Evolutionary conservation across 2,888 invertebrate genomes (phyloP).

Genomic region (Cryptophagus acutangulus): DNA sequence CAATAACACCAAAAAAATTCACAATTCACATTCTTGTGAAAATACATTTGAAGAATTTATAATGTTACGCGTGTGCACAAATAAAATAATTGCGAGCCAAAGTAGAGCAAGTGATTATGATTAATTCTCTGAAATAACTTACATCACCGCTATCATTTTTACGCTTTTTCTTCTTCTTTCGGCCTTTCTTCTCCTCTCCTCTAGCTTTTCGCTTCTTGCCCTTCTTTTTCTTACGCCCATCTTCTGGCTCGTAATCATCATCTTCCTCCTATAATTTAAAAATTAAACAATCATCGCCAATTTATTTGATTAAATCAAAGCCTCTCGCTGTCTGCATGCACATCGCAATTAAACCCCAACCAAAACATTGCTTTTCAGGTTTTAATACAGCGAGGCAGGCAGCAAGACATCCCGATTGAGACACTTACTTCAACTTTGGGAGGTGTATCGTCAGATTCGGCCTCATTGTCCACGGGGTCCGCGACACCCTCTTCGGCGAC

Average conservation of each 20-base stretch:
- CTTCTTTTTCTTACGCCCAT: slow-evolving; percentile 82
- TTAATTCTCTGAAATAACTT: slow-evolving; percentile 27
- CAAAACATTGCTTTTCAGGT: slow-evolving; percentile 1
- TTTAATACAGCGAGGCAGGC: too few species aligned
- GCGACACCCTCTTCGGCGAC: slow-evolving; percentile 63
- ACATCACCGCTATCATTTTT: slow-evolving; percentile 87
- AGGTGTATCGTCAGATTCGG: slow-evolving; percentile 67
- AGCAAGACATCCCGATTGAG: slow-evolving; percentile 8
- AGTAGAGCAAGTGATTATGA: not conserved
- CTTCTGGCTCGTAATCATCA: slow-evolving; percentile 83
- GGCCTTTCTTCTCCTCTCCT: slow-evolving; percentile 86
- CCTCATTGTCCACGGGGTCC: slow-evolving; percentile 63
- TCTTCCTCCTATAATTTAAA: slow-evolving; percentile 85
- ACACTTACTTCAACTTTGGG: slow-evolving; percentile 54
- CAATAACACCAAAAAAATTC: too few species aligned
- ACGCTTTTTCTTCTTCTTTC: slow-evolving; percentile 91
- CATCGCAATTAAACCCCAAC: not conserved
- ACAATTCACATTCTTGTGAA: too few species aligned
- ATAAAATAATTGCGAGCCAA: too few species aligned
- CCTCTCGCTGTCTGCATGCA: not conserved
- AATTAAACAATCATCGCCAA: slow-evolving; percentile 14
- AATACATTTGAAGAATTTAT: too few species aligned
- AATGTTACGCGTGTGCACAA: too few species aligned
- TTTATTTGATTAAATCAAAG: slow-evolving; percentile 5
- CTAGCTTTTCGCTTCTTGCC: slow-evolving; percentile 90